Percentiles rank a stretch among this genome's conserved stretches.
Evolutionary conservation across 1,140 invertebrate genomes (phyloP).

Genomic region (Heliconius hewitsoni): DNA sequence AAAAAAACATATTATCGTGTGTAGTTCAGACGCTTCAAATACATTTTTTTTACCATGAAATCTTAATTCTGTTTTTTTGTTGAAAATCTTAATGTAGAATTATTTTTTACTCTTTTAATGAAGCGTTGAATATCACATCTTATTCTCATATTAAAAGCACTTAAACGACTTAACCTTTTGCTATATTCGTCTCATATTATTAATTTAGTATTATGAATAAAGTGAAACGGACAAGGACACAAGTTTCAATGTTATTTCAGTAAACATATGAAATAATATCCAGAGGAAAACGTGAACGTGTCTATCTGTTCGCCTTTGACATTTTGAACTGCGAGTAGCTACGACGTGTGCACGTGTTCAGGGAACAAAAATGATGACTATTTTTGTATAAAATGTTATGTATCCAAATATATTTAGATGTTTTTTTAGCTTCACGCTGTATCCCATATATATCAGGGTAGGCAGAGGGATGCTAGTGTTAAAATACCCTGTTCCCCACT

Average conservation of each 20-base stretch:
- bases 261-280: slow-evolving; percentile 1
- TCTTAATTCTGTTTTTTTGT: no score
- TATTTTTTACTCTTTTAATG: no score
- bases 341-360: not conserved
- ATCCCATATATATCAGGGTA: not conserved
- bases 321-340: slow-evolving; percentile 1
- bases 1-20: no score
- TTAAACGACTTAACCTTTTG: no score
- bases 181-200: no score
- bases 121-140: no score
- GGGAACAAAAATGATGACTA: not conserved
- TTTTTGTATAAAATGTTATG: not conserved
- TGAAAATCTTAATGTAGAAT: no score
- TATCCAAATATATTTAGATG: not conserved
- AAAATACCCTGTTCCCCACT: not conserved
- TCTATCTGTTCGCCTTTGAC: slow-evolving; percentile 11
- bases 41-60: no score
- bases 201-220: no score
- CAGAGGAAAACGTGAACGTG: not conserved
- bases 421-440: not conserved
- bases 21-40: no score
- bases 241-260: not conserved
- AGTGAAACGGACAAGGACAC: not conserved
- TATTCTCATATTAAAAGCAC: no score
- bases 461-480: not conserved